Evolutionary conservation across 2,113 vertebrate species (phyloP).

Genomic region (Crypturellus undulatus): DNA sequence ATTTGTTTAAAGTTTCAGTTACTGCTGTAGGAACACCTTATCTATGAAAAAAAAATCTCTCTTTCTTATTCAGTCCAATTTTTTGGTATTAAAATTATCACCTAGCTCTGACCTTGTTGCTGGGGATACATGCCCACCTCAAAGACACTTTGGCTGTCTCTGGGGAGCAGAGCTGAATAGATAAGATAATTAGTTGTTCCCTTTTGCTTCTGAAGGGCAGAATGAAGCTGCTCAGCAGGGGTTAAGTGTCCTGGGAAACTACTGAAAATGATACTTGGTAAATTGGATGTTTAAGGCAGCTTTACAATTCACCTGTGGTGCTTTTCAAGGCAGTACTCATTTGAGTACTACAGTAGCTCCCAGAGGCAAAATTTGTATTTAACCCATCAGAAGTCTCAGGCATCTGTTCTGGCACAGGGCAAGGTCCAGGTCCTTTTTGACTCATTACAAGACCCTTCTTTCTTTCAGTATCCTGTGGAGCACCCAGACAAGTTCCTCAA

Average conservation of each 20-base stretch:
- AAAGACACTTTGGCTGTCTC: background rate
- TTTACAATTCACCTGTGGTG: background rate
- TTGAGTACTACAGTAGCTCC: background rate
- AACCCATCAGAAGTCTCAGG: background rate
- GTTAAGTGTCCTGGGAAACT: slow-evolving; percentile 10
- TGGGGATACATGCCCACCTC: background rate
- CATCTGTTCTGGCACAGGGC: background rate
- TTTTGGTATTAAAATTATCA: background rate
- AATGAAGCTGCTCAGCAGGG: background rate
- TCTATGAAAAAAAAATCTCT: background rate
- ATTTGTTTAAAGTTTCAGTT: background rate
- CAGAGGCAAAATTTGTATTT: background rate
- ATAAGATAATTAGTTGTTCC: slow-evolving; percentile 41
- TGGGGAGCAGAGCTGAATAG: background rate
- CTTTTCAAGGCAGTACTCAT: background rate
- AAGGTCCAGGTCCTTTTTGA: background rate
- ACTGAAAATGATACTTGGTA: background rate
- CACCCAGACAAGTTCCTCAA: slow-evolving; percentile 99
- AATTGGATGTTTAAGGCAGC: background rate
- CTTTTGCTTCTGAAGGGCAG: slow-evolving; percentile 10
- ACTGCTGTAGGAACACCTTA: background rate
- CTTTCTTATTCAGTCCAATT: background rate
- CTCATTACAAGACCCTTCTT: background rate
- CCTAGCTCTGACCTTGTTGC: background rate
- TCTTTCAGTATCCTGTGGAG: slow-evolving; percentile 93